phyloP scores from a whole-genome alignment of 2,797 vertebrate species.

The Synaphobranchus kaupii region DNA sequence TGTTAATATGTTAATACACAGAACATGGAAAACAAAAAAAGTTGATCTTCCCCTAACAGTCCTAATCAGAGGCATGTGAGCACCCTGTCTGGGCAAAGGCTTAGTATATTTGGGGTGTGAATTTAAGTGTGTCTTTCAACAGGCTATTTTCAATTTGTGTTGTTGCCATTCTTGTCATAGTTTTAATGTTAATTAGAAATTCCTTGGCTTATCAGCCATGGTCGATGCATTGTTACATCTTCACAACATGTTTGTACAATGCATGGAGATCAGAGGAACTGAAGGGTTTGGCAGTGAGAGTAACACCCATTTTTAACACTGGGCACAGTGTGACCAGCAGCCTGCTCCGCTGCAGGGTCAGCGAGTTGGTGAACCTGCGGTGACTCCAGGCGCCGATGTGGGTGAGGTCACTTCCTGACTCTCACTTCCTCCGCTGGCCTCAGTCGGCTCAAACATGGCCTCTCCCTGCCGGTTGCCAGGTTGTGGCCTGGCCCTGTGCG shows the following conservation, averaged over 20 bases:
- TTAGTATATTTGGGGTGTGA: neutral
- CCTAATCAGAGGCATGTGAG: no score
- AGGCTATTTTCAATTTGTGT: no score
- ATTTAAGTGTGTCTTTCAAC: neutral
- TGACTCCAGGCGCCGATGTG: neutral
- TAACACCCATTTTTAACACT: no score
- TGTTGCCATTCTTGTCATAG: no score
- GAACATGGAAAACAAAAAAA: neutral
- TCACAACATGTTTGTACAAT: no score
- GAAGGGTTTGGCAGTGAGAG: no score
- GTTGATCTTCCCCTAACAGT: neutral
- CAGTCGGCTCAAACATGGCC: no score
- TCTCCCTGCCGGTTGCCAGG: neutral
- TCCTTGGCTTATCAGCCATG: no score
- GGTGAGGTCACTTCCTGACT: neutral
- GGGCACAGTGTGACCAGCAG: neutral
- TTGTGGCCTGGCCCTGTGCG: neutral
- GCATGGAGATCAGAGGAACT: no score
- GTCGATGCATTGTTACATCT: no score
- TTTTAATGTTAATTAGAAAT: no score
- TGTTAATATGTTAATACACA: constrained; percentile 11
- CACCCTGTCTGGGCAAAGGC: neutral
- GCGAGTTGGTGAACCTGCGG: neutral
- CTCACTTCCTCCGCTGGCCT: neutral
- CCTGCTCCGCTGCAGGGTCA: neutral